Percentiles rank a stretch among this genome's conserved stretches.
phyloP scores from a whole-genome alignment of 2,113 vertebrate species.

The Prochilodus magdalenae region DNA sequence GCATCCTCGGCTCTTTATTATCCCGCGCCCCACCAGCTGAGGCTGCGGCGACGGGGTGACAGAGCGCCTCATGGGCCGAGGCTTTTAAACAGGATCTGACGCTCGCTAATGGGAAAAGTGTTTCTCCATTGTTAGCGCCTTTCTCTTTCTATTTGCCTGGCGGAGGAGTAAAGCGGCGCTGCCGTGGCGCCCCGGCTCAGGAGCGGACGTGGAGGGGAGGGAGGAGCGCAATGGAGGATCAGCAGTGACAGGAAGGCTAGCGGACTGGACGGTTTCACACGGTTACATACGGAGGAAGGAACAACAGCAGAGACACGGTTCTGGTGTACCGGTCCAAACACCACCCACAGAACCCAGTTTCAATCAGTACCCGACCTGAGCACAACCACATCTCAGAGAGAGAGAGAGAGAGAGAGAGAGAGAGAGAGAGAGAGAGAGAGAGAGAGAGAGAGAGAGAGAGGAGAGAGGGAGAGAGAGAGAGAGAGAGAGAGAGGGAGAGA shows the following conservation, averaged over 20 bases:
- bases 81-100: conserved; percentile 73
- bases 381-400: too few species aligned
- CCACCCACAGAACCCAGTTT: too few species aligned
- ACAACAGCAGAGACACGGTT: too few species aligned
- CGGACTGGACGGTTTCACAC: too few species aligned
- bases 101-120: conserved; percentile 60
- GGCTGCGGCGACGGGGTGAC: conserved; percentile 63
- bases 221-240: not conserved
- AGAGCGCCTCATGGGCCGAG: conserved; percentile 62
- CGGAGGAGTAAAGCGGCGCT: conserved; percentile 46
- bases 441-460: too few species aligned
- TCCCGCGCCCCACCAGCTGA: conserved; percentile 68
- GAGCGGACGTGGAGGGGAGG: conserved; percentile 45
- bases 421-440: too few species aligned
- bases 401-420: too few species aligned
- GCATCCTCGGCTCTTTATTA: conserved; percentile 67
- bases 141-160: conserved; percentile 37
- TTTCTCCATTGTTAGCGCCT: conserved; percentile 63
- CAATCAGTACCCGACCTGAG: too few species aligned
- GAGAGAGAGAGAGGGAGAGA: not conserved
- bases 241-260: not conserved
- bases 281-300: too few species aligned
- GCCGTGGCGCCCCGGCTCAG: conserved; percentile 70
- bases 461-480: not conserved
- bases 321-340: too few species aligned